Base-by-base conservation (phyloP, 1,140 invertebrate genomes). In the Euwallacea similis region DNA sequence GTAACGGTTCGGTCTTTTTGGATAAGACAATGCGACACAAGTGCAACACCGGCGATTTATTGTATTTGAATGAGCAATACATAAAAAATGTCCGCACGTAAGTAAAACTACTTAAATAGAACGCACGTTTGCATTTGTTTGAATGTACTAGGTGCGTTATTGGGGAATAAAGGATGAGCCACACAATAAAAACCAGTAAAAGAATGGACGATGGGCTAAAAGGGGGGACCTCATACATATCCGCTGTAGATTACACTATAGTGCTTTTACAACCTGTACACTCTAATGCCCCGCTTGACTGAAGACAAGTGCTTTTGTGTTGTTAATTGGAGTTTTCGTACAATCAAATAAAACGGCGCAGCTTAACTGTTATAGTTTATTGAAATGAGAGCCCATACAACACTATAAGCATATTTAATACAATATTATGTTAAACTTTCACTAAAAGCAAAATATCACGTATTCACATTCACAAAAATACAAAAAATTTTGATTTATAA, bases 391-490 rank as follows among this genome's bases (percentile, higher is more conserved):
- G 74, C 74, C 74, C 74, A 72, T 74, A 74, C 74, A 78, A 74
- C 76, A 78, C 75, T 78, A 78, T 60, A 76, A 78, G 74, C 74
- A 63, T 66, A 69, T 75, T 76, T 74, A 65, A 43, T 71, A 71
- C 69, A 65, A 33, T 71, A 63, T 67, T 15, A n/a, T 62, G 59
- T 78, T 75, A 78, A 78, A 76, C 73, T 61, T 73, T 74, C 75
- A 78, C 76, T 78, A 78, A 78, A 77, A 76, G 75, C 75, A 74
- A 76, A 76, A 62, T 78, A 78, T 78, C 76, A 78, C 75, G 50
- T 78, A 76, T 75, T 76, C 76, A 78, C 76, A 74, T 76, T 74
- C 76, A 78, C 76, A 78, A 78, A 77, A 78, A 78, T 78, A 78
- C 76, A 76, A 66, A 66, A 67, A 67, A 7, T 54, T 66, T 61